phyloP scores from a whole-genome alignment of 2,888 invertebrate species.

The Malacosoma neustria region DNA sequence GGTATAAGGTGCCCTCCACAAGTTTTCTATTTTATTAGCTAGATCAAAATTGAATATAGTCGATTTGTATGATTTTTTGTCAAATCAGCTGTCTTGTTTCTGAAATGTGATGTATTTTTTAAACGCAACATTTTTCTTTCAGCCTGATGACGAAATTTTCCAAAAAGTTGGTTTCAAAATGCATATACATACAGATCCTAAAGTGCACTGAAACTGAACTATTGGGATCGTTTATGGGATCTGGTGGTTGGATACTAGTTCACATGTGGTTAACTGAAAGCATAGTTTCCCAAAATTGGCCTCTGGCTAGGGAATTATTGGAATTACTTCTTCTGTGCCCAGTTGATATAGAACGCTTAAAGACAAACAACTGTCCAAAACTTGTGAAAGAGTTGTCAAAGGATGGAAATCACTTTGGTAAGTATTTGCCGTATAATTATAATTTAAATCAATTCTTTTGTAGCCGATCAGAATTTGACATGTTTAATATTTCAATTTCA shows the following conservation, averaged over 20 bases:
- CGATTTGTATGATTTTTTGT: too few relatives aligned
- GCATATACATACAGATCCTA: constrained; percentile 94
- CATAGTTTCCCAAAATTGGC: constrained; percentile 88
- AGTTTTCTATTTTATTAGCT: too few relatives aligned
- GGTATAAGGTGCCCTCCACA: too few relatives aligned
- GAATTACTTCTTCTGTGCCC: constrained; percentile 90
- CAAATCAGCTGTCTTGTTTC: too few relatives aligned
- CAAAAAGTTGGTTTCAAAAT: constrained; percentile 95
- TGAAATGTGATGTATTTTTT: too few relatives aligned
- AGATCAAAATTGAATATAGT: too few relatives aligned
- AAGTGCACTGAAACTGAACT: constrained; percentile 89
- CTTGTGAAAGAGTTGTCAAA: constrained; percentile 91
- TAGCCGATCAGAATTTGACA: too few relatives aligned
- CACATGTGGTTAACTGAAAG: constrained; percentile 94
- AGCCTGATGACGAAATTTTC: constrained; percentile 97
- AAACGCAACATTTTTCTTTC: too few relatives aligned
- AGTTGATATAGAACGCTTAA: constrained; percentile 91
- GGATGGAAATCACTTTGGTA: constrained; percentile 87
- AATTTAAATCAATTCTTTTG: constrained; percentile 1
- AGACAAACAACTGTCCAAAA: constrained; percentile 94
- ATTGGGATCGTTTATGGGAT: constrained; percentile 90
- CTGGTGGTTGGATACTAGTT: constrained; percentile 93
- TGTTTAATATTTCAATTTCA: constrained; percentile 44
- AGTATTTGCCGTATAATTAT: constrained; percentile 34
- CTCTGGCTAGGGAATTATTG: constrained; percentile 89